Conservation (phyloP, 2,888 invertebrate species). For the Pegoplata infirma region DNA sequence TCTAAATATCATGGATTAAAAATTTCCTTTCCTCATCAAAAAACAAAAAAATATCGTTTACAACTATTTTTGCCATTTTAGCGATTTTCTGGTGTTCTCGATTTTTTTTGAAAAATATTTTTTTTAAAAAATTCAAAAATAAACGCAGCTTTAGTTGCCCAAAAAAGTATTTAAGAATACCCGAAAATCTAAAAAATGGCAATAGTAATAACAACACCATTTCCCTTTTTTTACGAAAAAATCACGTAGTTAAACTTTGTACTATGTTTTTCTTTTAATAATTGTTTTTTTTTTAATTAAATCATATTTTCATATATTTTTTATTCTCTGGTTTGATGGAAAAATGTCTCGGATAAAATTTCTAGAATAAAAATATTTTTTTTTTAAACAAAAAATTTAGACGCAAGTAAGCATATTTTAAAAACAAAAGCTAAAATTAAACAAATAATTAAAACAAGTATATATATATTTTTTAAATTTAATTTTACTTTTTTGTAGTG, state of each 20-base stretch:
- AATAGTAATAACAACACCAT: slow-evolving; percentile 1
- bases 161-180: too few relatives aligned
- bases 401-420: slow-evolving; percentile 54
- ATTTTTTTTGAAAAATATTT: too few relatives aligned
- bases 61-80: too few relatives aligned
- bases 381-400: slow-evolving; percentile 22
- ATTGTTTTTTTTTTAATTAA: background rate
- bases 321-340: background rate
- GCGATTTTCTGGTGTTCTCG: too few relatives aligned
- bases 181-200: too few relatives aligned
- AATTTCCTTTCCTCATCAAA: background rate
- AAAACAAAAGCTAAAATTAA: slow-evolving; percentile 23
- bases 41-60: too few relatives aligned
- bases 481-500: background rate
- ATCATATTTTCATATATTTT: background rate
- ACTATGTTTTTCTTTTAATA: background rate
- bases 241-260: slow-evolving; percentile 23
- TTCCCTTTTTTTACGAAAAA: slow-evolving; percentile 16
- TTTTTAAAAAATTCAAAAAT: too few relatives aligned
- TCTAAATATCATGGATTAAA: background rate
- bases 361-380: slow-evolving; percentile 6
- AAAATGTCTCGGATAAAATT: background rate
- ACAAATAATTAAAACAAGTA: slow-evolving; percentile 3
- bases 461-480: too few relatives aligned
- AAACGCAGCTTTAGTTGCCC: too few relatives aligned